Base-by-base conservation (phyloP, 2,888 invertebrate genomes). In the Andricus quercusramuli region DNA sequence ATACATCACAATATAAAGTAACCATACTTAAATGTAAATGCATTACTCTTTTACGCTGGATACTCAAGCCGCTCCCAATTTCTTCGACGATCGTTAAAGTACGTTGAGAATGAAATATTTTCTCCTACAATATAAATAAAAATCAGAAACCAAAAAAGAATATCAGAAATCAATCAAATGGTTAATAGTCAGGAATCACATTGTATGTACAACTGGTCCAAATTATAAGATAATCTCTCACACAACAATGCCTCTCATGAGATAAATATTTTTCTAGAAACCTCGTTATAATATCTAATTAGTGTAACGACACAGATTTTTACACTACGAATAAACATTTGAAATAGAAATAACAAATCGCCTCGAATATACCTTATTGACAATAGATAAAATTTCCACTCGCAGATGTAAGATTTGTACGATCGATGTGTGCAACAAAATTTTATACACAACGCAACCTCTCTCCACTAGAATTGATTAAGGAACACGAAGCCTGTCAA, bases 1-100 rank as follows among this genome's bases (percentile, higher is more conserved):
- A 85, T 86, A 86, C 85, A 84, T 86, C 85, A 86, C 85, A 85
- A 86, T 86, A 88, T 84, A 85, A 88, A 88, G 83, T 86, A 84
- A 79, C 82, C 74, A 82, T 83, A 64, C 79, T 74, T 85, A 84
- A 85, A 82, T 79, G 82, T 84, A 85, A 85, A 82, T 79, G 82
- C 82, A 82, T 80, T 81, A 59, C 74, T 82, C 80, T 77, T 79
- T 85, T 80, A 83, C 82, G 78, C 83, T 87, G 87, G 85, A 81
- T 87, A 85, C 83, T 87, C 84, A 87, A 87, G 86, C 85, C 78
- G 84, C 81, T 80, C 78, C 78, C 77, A 83, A 80, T 84, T 79
- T 84, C 79, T 74, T 65, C 77, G 80, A 79, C 78, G 62, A 79
- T 78, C 83, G 81, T 84, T 83, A 81, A 84, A 84, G 84, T 59